A percentile compares a stretch with the other conserved stretches of the same genome.
Conservation (phyloP, 2,113 vertebrate species). For the Vimba vimba region DNA sequence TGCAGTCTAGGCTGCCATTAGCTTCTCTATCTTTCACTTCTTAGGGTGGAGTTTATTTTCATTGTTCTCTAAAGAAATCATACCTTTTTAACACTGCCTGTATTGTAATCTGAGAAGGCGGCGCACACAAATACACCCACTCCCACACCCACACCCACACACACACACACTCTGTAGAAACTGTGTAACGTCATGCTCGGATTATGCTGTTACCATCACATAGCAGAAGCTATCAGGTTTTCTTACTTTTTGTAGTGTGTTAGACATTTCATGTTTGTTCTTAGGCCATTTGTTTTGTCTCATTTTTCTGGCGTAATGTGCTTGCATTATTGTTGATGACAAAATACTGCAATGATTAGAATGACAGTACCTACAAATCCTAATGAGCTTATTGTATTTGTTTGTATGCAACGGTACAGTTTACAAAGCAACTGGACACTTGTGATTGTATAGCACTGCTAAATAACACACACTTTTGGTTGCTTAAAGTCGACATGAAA, state of each 20-base stretch:
- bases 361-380: background rate
- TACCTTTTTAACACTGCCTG: background rate
- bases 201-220: background rate
- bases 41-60: slow-evolving; percentile 23
- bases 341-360: background rate
- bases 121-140: background rate
- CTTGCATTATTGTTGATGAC: background rate
- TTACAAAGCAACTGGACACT: background rate
- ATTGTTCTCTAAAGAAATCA: slow-evolving; percentile 9
- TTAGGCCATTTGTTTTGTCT: background rate
- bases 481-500: background rate
- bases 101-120: background rate
- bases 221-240: background rate
- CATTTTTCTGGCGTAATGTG: background rate
- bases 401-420: background rate
- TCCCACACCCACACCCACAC: background rate
- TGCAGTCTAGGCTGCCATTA: background rate
- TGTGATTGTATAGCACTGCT: background rate
- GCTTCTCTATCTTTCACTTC: background rate
- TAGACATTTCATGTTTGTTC: background rate
- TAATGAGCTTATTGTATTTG: background rate
- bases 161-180: background rate
- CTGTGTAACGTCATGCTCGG: background rate
- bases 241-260: background rate
- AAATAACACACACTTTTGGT: background rate